A percentile compares a stretch with the other conserved stretches of the same genome.
Conservation (phyloP, 1,140 invertebrate genomes). For the Leptopilina clavipes region DNA sequence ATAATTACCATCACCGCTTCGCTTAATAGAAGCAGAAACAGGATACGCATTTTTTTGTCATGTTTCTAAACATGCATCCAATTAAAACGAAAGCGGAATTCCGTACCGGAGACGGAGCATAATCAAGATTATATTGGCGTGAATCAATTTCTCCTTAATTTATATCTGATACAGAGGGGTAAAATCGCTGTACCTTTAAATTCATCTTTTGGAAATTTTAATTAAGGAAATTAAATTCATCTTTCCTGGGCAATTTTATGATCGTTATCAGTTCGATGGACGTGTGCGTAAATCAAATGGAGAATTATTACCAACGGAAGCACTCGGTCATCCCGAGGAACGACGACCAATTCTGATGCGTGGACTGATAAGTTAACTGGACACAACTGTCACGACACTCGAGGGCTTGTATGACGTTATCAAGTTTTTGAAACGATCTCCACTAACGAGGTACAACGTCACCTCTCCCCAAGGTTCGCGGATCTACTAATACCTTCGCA, state of each 20-base stretch:
- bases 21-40: neutral
- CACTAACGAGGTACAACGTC: conserved; percentile 61
- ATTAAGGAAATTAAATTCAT: conserved; percentile 6
- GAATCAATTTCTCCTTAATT: neutral
- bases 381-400: neutral
- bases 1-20: neutral
- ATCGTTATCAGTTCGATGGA: neutral
- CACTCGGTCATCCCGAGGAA: conserved; percentile 18
- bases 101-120: neutral
- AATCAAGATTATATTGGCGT: neutral
- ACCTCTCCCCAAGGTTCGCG: conserved; percentile 62
- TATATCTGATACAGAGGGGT: too few species aligned
- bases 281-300: conserved; percentile 22
- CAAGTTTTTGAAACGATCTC: conserved; percentile 32
- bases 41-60: neutral
- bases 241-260: conserved; percentile 9
- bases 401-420: conserved; percentile 27
- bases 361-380: conserved; percentile 18
- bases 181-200: too few species aligned
- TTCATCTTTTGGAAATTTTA: too few species aligned
- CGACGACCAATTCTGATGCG: conserved; percentile 1
- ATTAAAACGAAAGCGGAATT: conserved; percentile 13
- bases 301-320: conserved; percentile 22
- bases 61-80: conserved; percentile 1
- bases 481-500: conserved; percentile 64